Conservation (phyloP, 92 coral and sea anemone species). For the Actinernus sp. region DNA sequence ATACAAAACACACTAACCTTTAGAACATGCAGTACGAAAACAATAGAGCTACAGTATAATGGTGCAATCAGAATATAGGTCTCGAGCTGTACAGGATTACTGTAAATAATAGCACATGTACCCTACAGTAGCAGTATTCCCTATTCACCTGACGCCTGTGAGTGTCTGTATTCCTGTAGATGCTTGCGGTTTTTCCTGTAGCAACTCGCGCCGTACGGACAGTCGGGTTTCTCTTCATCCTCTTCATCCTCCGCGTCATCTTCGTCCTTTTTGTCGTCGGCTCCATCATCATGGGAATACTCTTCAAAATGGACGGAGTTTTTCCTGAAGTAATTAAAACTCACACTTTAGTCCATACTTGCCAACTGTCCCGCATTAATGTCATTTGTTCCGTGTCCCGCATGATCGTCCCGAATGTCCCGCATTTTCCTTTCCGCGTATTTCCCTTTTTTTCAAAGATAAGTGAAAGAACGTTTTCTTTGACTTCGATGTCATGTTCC, state of each 20-base stretch:
- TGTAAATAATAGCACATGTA: too few relatives aligned
- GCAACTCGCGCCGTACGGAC: constrained; percentile 89
- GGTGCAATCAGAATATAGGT: too few relatives aligned
- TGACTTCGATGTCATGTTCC: too few relatives aligned
- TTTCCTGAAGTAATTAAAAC: constrained; percentile 52
- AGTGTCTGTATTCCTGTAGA: constrained; percentile 78
- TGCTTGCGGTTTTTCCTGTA: constrained; percentile 85
- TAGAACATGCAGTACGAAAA: too few relatives aligned
- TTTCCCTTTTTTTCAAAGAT: too few relatives aligned
- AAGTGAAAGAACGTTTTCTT: too few relatives aligned
- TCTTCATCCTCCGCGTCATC: constrained; percentile 14
- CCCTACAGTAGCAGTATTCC: constrained; percentile 3
- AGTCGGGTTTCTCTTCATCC: constrained; percentile 50
- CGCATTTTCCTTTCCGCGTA: too few relatives aligned
- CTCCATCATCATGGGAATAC: constrained; percentile 65
- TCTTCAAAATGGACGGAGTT: constrained; percentile 87
- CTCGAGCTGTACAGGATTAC: too few relatives aligned
- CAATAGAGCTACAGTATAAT: too few relatives aligned
- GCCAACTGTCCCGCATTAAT: not conserved
- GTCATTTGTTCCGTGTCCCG: not conserved
- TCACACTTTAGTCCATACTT: not conserved
- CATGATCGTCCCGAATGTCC: too few relatives aligned
- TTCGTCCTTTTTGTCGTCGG: constrained; percentile 11
- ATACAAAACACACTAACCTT: too few relatives aligned
- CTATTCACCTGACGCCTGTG: constrained; percentile 3